Percentiles rank a stretch among this genome's conserved stretches.
Evolutionary conservation across 2,888 invertebrate genomes (phyloP).

Genomic region (Xylota sylvarum): DNA sequence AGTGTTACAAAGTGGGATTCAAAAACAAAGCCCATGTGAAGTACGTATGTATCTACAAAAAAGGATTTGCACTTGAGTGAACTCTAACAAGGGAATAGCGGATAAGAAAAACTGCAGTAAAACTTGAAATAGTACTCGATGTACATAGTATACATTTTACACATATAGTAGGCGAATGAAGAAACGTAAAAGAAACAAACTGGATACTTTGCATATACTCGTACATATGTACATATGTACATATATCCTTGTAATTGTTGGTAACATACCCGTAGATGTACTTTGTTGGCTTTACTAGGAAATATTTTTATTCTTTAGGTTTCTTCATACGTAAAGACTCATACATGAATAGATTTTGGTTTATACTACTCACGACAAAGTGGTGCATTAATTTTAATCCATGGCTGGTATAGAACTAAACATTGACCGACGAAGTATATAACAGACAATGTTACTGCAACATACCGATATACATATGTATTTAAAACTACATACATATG

Average conservation of each 20-base stretch:
- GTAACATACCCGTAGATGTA: neutral
- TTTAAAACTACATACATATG: no score
- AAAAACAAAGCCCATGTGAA: constrained; percentile 27
- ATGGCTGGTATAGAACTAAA: no score
- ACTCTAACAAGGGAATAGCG: constrained; percentile 30
- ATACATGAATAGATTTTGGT: neutral
- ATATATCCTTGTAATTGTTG: constrained; percentile 12
- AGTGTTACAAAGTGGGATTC: constrained; percentile 17
- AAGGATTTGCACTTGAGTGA: constrained; percentile 63
- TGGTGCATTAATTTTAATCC: no score
- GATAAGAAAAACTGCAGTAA: constrained; percentile 5
- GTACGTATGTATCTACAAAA: constrained; percentile 12
- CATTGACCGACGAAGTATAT: no score
- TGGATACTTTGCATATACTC: neutral
- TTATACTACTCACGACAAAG: neutral
- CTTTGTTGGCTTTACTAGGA: constrained; percentile 2
- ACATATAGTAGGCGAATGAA: neutral
- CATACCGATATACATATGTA: no score
- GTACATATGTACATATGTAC: neutral
- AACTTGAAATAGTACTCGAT: constrained; percentile 13
- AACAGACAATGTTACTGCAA: no score
- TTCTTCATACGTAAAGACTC: neutral
- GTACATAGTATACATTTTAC: neutral
- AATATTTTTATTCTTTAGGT: constrained; percentile 7
- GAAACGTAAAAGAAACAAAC: constrained; percentile 9